Conservation (phyloP, 2,888 invertebrate species). For the Aethes cnicana region DNA sequence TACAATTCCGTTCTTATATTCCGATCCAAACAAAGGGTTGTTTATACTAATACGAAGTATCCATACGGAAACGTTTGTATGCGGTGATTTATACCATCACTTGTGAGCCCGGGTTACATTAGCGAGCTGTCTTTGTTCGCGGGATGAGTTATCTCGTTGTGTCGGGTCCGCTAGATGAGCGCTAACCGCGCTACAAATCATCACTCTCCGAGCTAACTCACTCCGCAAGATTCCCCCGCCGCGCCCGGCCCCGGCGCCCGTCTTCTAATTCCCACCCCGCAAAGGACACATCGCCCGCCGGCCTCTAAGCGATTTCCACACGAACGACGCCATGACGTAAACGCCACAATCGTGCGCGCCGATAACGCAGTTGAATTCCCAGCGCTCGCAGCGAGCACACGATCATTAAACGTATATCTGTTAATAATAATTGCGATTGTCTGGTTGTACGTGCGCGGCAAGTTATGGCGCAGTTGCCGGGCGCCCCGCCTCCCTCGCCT, state of each 20-base stretch:
- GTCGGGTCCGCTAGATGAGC: conserved; percentile 61
- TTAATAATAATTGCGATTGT: conserved; percentile 80
- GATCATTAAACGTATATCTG: conserved; percentile 77
- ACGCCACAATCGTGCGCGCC: conserved; percentile 55
- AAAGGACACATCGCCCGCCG: conserved; percentile 50
- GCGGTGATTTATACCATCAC: conserved; percentile 17
- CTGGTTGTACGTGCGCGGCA: conserved; percentile 74
- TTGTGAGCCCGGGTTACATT: conserved; percentile 29
- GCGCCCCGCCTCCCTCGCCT: conserved; percentile 49
- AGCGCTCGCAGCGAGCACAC: conserved; percentile 56
- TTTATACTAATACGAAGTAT: conserved; percentile 1
- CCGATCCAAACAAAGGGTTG: neutral
- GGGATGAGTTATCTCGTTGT: conserved; percentile 57
- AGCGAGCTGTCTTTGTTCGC: conserved; percentile 56
- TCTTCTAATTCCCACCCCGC: conserved; percentile 60
- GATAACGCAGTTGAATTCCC: conserved; percentile 46
- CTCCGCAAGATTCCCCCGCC: conserved; percentile 54
- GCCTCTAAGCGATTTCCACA: conserved; percentile 52
- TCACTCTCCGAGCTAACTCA: conserved; percentile 58
- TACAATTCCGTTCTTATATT: conserved; percentile 7
- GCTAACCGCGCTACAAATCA: conserved; percentile 72
- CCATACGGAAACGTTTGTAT: conserved; percentile 9
- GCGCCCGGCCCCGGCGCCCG: conserved; percentile 41
- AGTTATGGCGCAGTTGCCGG: conserved; percentile 75
- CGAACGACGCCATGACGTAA: conserved; percentile 53